A percentile compares a stretch with the other conserved stretches of the same genome.
phyloP scores from a whole-genome alignment of 2,113 vertebrate species.

The Labeo rohita region DNA sequence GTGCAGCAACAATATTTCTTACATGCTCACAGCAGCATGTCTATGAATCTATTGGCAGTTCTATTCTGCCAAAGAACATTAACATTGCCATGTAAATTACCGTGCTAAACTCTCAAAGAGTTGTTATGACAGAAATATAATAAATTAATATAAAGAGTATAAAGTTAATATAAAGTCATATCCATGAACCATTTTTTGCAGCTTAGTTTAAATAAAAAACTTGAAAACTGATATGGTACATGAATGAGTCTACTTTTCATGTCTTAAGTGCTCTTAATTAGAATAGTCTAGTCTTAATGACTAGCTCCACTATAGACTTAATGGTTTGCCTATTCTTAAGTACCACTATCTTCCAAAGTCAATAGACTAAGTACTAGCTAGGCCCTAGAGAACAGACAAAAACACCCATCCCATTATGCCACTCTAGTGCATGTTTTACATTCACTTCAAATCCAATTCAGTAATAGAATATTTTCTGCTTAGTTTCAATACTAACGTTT shows the following conservation, averaged over 20 bases:
- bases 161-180: background rate
- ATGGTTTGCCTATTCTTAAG: background rate
- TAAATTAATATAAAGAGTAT: too few species aligned
- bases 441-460: slow-evolving; percentile 15
- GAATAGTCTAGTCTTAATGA: background rate
- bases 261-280: background rate
- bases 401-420: background rate
- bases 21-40: too few species aligned
- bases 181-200: background rate
- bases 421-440: background rate
- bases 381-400: background rate
- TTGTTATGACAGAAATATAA: too few species aligned
- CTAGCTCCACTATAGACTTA: background rate
- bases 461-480: background rate
- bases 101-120: too few species aligned
- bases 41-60: too few species aligned
- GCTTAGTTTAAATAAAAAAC: too few species aligned
- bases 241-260: background rate
- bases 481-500: background rate
- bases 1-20: too few species aligned
- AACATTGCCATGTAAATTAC: too few species aligned
- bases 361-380: background rate
- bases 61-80: too few species aligned
- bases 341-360: background rate
- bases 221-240: background rate